Evolutionary conservation across 2,888 invertebrate species (phyloP).

Genomic region (Xiphydria camelus): DNA sequence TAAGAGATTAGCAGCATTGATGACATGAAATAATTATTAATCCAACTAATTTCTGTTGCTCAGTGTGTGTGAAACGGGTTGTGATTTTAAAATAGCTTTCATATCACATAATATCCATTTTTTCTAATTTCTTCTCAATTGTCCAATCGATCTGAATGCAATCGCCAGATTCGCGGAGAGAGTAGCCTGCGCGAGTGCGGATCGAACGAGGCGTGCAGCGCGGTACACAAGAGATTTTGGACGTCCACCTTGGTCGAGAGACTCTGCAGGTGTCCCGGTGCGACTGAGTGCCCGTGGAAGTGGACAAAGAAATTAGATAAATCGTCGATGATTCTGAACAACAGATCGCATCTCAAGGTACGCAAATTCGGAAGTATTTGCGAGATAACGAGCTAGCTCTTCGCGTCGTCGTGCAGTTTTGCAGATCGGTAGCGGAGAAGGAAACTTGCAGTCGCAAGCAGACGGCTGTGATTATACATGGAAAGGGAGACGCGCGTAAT

Average conservation of each 20-base stretch:
- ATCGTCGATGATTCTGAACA: slow-evolving; percentile 61
- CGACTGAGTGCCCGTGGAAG: slow-evolving; percentile 60
- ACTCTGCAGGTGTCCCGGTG: slow-evolving; percentile 65
- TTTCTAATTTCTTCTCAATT: too few species aligned
- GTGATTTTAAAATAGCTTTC: too few species aligned
- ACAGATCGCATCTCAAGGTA: slow-evolving; percentile 67
- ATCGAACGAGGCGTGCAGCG: slow-evolving; percentile 60
- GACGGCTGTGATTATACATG: slow-evolving; percentile 55
- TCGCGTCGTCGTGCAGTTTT: slow-evolving; percentile 63
- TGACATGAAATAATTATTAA: too few species aligned
- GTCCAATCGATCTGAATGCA: too few species aligned
- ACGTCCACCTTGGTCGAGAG: slow-evolving; percentile 63
- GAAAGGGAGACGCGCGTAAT: slow-evolving; percentile 57
- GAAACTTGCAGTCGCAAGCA: slow-evolving; percentile 54
- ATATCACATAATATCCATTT: too few species aligned
- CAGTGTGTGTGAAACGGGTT: too few species aligned
- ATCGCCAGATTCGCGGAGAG: slow-evolving; percentile 65
- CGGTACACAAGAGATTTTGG: slow-evolving; percentile 64
- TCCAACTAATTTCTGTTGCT: too few species aligned
- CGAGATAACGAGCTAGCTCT: too few species aligned
- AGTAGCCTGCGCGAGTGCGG: slow-evolving; percentile 63
- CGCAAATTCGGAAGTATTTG: neutral
- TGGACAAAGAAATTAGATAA: slow-evolving; percentile 52
- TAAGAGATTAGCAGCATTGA: too few species aligned
- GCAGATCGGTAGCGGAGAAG: slow-evolving; percentile 57